These are phyloP conservation scores for Desoria tigrina DNA, from an alignment of 2,888 invertebrate genomes.

Conservation along the genomic window DNA sequence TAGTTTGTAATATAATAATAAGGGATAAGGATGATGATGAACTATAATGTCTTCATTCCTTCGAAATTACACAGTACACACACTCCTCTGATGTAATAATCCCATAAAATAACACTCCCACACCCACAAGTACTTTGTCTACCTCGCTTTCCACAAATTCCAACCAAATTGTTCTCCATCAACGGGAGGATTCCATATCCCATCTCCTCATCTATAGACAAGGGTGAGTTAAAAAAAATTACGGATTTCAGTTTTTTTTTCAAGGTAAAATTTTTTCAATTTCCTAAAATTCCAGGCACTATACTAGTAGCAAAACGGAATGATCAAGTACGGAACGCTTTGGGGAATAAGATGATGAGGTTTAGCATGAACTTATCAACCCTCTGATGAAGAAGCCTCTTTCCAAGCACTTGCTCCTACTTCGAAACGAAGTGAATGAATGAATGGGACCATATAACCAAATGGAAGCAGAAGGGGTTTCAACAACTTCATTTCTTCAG, in stretches of 20 bases:
- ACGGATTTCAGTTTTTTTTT: too few relatives aligned
- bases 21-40: slow-evolving; percentile 14
- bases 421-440: slow-evolving; percentile 10
- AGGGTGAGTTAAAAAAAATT: too few relatives aligned
- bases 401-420: neutral
- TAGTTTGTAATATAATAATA: slow-evolving; percentile 4
- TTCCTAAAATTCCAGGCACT: too few relatives aligned
- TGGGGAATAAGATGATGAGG: too few relatives aligned
- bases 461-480: slow-evolving; percentile 2
- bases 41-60: slow-evolving; percentile 24
- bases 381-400: too few relatives aligned
- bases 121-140: neutral
- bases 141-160: neutral
- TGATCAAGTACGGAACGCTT: too few relatives aligned
- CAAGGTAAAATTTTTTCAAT: too few relatives aligned
- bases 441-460: neutral
- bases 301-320: too few relatives aligned
- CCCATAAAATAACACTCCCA: slow-evolving; percentile 18
- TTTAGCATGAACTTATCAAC: too few relatives aligned
- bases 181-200: neutral
- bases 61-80: slow-evolving; percentile 18
- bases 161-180: slow-evolving; percentile 5
- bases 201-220: too few relatives aligned
- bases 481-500: neutral
- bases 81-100: slow-evolving; percentile 21